Evolutionary conservation across 2,888 invertebrate species (phyloP), one percentile per base, ranked within the genome.

Genomic region (Melieria crassipennis): DNA sequence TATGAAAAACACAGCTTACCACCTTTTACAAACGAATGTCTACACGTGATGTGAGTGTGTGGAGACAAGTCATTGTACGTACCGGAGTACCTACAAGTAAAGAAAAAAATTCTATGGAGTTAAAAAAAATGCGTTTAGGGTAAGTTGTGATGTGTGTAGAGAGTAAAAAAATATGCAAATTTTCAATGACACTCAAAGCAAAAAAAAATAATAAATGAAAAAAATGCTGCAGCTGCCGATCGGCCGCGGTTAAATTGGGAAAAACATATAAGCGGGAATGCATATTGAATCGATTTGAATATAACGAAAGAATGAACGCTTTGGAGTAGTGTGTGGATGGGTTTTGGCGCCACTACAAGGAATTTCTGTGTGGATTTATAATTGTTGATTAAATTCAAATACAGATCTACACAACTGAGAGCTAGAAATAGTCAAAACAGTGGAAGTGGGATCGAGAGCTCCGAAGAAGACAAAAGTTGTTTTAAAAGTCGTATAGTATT

Each of bases 1-100:
- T 78, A 76, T 75, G 72, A 75, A 78, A 75, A 74, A 68, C 71
- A 68, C 64, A 63, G 60, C 70, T 70, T 74, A 71, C 72, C 69
- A 72, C 73, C 72, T 77, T 71, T 71, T 70, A 7, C 50, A 50
- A 64, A 43, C 43, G 64, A 50, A 48, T 56, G 42, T 1, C 43
- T n/a, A 64, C n/a, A 52, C 42, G 3, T 11, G 11, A 65, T 56
- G 55, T n/a, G 45, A 56, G 30, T 56, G 57, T 65, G 65, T 56
- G 65, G 30, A 30, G 30, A 30, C 30, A 30, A 30, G 30, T 30
- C 30, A 30, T 30, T 30, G 30, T 30, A 30, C 30, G 30, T 30
- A 30, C 30, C 30, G 42, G 58, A 67, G 61, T 61, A 48, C 66
- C 42, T 57, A 43, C n/a, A n/a, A 60, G 58, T 43, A 16, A 52